Conservation (phyloP, 2,113 vertebrate genomes). For the Lepus timidus region DNA sequence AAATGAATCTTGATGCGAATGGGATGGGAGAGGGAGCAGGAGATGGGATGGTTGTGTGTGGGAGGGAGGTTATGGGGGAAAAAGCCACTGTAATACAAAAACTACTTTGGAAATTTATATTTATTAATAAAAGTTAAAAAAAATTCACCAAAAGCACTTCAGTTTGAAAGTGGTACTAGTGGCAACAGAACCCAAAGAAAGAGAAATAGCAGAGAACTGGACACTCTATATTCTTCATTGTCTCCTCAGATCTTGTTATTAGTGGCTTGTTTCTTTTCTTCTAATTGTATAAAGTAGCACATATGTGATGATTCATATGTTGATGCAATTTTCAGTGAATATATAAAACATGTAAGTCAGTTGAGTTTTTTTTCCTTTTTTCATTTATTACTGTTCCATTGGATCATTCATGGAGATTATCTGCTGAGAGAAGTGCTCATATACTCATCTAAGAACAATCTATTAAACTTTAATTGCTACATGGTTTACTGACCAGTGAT, state of each 20-base stretch:
- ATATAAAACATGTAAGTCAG: not conserved
- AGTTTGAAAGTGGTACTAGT: accelerated
- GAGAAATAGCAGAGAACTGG: not conserved
- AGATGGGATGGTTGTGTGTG: no score
- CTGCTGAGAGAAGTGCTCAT: not conserved
- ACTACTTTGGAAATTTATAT: no score
- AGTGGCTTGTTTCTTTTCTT: not conserved
- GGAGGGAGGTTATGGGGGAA: no score
- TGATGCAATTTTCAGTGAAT: not conserved
- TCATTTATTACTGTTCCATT: not conserved
- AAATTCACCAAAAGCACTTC: not conserved
- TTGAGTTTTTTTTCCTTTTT: not conserved
- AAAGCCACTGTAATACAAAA: no score
- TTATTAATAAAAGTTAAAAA: no score
- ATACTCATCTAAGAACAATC: not conserved
- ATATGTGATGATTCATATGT: not conserved
- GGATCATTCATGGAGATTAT: not conserved
- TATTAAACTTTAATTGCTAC: not conserved
- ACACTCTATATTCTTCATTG: not conserved
- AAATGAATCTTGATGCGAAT: no score
- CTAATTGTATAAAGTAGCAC: not conserved
- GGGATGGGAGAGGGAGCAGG: no score
- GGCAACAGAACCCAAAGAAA: not conserved
- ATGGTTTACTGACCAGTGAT: not conserved
- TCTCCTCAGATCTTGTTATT: not conserved